Evolutionary conservation across 2,113 vertebrate genomes (phyloP).

Genomic region (Crotophaga sulcirostris): DNA sequence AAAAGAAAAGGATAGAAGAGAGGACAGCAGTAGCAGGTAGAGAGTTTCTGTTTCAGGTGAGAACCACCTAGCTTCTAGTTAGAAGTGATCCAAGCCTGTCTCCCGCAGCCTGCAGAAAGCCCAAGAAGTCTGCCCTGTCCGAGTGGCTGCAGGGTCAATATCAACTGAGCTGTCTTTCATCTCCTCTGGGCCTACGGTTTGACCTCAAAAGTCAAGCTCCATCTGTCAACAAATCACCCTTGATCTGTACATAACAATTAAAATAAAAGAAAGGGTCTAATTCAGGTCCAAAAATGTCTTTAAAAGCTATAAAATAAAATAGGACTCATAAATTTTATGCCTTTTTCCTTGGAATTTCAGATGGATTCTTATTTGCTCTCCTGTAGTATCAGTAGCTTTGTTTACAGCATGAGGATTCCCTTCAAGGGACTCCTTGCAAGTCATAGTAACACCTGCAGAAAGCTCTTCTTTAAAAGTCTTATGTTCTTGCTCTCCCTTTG

Average conservation of each 20-base stretch:
- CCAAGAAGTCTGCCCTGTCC: neutral
- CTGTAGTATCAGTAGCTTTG: neutral
- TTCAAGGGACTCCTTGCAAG: neutral
- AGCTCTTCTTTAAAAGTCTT: neutral
- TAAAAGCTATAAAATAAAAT: neutral
- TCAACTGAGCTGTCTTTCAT: neutral
- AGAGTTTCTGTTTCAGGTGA: neutral
- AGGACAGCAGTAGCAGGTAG: neutral
- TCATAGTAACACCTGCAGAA: neutral
- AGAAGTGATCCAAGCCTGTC: neutral
- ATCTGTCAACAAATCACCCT: neutral
- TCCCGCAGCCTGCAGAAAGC: neutral
- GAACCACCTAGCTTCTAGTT: neutral
- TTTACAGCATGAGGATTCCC: neutral
- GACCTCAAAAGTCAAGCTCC: constrained; percentile 2
- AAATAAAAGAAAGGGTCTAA: neutral
- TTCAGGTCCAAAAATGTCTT: neutral
- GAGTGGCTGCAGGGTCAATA: neutral
- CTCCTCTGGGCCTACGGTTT: neutral
- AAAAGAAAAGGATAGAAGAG: neutral
- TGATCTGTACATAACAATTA: neutral
- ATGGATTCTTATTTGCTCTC: neutral
- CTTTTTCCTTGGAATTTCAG: neutral
- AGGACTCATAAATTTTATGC: neutral
- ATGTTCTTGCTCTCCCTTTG: neutral